Percentiles rank a stretch among this genome's conserved stretches.
phyloP scores from a whole-genome alignment of 2,113 vertebrate species.

The Osmerus mordax region DNA sequence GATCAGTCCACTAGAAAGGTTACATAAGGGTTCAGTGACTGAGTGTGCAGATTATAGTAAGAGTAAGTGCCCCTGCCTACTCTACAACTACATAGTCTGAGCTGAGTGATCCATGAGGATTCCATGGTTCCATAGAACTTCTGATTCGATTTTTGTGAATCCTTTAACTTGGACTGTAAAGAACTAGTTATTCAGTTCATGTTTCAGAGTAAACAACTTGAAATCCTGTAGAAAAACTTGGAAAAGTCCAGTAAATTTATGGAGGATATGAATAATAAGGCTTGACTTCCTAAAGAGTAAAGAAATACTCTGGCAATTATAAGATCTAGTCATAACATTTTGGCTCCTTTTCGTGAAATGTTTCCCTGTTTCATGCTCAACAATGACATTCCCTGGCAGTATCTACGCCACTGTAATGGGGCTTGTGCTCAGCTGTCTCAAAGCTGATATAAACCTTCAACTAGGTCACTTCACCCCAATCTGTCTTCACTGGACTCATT shows the following conservation, averaged over 20 bases:
- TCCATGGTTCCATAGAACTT: too few species aligned
- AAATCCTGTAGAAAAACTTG: too few species aligned
- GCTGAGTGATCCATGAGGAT: too few species aligned
- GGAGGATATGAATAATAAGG: too few species aligned
- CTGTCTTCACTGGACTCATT: conserved; percentile 34
- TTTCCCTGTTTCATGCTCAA: background rate
- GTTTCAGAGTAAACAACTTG: too few species aligned
- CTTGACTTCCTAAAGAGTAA: too few species aligned
- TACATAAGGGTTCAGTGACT: background rate
- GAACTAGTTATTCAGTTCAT: too few species aligned
- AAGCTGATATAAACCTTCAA: conserved; percentile 39
- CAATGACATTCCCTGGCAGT: conserved; percentile 1
- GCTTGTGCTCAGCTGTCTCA: conserved; percentile 35
- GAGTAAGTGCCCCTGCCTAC: background rate
- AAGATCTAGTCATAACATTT: background rate
- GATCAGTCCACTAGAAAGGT: background rate
- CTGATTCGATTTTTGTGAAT: too few species aligned
- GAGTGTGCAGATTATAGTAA: background rate
- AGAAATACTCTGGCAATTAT: background rate
- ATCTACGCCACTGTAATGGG: conserved; percentile 11
- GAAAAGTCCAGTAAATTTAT: too few species aligned
- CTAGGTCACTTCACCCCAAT: conserved; percentile 50
- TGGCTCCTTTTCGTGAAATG: background rate
- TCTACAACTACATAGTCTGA: too few species aligned
- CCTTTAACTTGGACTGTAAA: too few species aligned